A percentile compares a stretch with the other conserved stretches of the same genome.
These are phyloP conservation scores for Hybognathus amarus DNA, from an alignment of 2,797 vertebrate genomes.

Conservation along the genomic window DNA sequence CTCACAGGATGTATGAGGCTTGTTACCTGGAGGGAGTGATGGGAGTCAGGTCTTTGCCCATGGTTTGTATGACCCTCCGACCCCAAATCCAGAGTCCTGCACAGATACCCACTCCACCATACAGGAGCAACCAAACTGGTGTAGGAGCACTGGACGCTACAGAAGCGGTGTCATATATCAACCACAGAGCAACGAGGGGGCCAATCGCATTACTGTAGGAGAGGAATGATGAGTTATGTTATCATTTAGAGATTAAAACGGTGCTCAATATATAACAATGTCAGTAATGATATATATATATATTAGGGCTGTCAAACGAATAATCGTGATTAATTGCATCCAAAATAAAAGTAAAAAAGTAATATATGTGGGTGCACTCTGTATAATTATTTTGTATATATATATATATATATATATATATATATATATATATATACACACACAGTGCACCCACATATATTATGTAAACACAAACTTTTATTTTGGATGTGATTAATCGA, in stretches of 20 bases:
- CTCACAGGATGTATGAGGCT: background rate
- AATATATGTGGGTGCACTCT: too few relatives aligned
- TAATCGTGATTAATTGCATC: too few relatives aligned
- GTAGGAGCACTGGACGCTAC: constrained; percentile 82
- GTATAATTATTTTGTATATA: too few relatives aligned
- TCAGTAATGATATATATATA: too few relatives aligned
- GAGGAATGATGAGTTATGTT: constrained; percentile 1
- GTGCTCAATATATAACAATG: background rate
- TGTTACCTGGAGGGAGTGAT: constrained; percentile 95
- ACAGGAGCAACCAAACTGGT: constrained; percentile 94
- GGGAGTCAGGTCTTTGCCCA: constrained; percentile 96
- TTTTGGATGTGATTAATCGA: too few relatives aligned
- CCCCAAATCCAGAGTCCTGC: constrained; percentile 95
- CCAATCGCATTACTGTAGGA: constrained; percentile 91
- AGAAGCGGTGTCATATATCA: constrained; percentile 83
- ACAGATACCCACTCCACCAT: constrained; percentile 92
- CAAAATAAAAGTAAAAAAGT: too few relatives aligned
- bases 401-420: too few relatives aligned
- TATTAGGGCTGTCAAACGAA: too few relatives aligned
- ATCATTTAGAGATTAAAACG: background rate
- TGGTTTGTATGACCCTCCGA: constrained; percentile 93
- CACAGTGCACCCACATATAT: too few relatives aligned
- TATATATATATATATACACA: too few relatives aligned
- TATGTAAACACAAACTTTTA: too few relatives aligned
- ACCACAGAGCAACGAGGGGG: constrained; percentile 90